phyloP scores from a whole-genome alignment of 2,113 vertebrate genomes.

The Malurus alboscapulatus region DNA sequence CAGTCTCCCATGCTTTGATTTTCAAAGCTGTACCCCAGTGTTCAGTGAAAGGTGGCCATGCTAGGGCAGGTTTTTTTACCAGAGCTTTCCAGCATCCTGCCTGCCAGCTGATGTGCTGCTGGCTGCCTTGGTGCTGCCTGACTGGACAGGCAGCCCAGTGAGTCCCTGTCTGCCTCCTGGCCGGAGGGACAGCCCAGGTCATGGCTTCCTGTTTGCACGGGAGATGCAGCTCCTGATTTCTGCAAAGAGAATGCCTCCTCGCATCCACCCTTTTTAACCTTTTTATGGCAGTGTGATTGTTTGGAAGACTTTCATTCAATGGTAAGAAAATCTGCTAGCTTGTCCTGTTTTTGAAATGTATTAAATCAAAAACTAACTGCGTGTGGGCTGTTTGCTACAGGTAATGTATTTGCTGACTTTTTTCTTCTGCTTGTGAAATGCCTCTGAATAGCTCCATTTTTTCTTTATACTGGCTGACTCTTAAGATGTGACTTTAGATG shows the following conservation, averaged over 20 bases:
- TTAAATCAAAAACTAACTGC: background rate
- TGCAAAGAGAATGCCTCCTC: background rate
- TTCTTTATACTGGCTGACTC: background rate
- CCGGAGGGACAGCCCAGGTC: background rate
- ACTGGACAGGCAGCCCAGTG: background rate
- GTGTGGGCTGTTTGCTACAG: background rate
- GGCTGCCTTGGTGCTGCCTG: background rate
- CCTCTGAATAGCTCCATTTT: background rate
- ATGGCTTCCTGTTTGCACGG: background rate
- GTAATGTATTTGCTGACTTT: background rate
- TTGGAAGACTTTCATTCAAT: background rate
- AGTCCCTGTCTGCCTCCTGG: background rate
- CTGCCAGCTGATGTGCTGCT: background rate
- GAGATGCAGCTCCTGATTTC: background rate
- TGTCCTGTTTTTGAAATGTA: background rate
- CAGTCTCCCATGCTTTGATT: accelerated
- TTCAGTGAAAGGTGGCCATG: background rate
- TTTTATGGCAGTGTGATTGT: background rate
- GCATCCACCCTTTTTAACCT: background rate
- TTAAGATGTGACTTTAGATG: background rate
- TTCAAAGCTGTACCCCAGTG: background rate
- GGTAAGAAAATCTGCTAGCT: background rate
- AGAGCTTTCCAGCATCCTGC: background rate
- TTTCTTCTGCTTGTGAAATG: background rate
- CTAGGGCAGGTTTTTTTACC: background rate